A percentile compares a stretch with the other conserved stretches of the same genome.
These are phyloP conservation scores for Monochamus saltuarius DNA, from an alignment of 1,140 invertebrate genomes.

Conservation along the genomic window DNA sequence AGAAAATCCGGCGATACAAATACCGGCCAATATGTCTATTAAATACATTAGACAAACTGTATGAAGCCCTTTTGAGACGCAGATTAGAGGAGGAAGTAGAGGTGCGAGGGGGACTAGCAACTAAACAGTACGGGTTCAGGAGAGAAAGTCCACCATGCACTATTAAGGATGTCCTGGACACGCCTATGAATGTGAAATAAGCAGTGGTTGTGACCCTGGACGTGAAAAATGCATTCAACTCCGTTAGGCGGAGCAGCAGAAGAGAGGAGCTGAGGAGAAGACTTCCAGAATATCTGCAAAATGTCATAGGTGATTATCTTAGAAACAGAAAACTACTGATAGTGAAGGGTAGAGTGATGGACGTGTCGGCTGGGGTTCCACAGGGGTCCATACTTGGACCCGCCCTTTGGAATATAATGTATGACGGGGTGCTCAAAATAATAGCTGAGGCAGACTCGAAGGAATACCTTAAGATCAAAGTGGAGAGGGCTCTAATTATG, in stretches of 20 bases:
- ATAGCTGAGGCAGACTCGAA: conserved; percentile 15
- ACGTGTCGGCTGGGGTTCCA: conserved; percentile 25
- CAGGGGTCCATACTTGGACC: conserved; percentile 45
- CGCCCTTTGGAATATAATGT: conserved; percentile 43
- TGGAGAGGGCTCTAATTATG: not conserved
- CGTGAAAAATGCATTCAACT: no score
- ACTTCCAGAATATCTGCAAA: not conserved
- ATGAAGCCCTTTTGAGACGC: no score
- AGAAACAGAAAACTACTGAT: not conserved
- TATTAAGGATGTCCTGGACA: no score
- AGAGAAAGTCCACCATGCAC: no score
- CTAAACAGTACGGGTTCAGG: no score
- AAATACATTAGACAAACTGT: no score
- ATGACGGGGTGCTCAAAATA: conserved; percentile 37
- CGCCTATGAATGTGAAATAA: no score
- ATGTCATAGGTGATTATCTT: not conserved
- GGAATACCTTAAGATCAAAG: not conserved
- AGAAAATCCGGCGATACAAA: not conserved
- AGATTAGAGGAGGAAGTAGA: no score
- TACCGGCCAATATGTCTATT: no score
- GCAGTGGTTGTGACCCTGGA: no score
- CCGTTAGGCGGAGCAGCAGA: not conserved
- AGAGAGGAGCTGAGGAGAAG: not conserved
- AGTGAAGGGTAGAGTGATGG: not conserved
- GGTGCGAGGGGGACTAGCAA: no score